Percentiles rank a stretch among this genome's conserved stretches.
phyloP scores from a whole-genome alignment of 2,888 invertebrate species.

The Caenorhabditis sp. region DNA sequence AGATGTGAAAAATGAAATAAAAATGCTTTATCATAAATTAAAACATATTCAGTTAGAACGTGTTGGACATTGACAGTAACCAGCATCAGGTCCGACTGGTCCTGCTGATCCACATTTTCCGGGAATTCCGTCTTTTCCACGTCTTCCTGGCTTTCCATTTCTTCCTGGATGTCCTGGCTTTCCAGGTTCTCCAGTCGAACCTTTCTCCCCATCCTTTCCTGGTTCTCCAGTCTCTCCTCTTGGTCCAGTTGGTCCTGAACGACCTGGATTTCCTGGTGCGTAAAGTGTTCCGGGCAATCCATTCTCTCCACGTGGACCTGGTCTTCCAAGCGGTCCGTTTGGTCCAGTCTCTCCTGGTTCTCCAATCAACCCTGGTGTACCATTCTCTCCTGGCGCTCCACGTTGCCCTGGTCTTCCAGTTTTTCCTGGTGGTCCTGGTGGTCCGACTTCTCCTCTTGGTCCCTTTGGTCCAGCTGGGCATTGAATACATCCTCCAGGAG shows the following conservation, averaged over 20 bases:
- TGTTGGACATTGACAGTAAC: constrained; percentile 40
- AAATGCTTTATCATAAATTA: background rate
- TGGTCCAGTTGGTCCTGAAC: constrained; percentile 43
- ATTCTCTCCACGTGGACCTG: constrained; percentile 52
- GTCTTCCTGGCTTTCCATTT: constrained; percentile 48
- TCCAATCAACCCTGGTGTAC: constrained; percentile 43
- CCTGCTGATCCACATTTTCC: constrained; percentile 46
- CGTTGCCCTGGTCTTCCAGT: constrained; percentile 49
- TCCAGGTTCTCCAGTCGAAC: constrained; percentile 41
- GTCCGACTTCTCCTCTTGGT: constrained; percentile 41
- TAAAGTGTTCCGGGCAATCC: constrained; percentile 43
- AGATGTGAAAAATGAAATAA: too few relatives aligned
- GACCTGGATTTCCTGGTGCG: constrained; percentile 37
- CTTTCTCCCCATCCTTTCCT: constrained; percentile 42
- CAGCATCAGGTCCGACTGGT: constrained; percentile 47
- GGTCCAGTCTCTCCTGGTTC: constrained; percentile 47
- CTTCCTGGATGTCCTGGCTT: constrained; percentile 51
- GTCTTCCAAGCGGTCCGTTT: constrained; percentile 50
- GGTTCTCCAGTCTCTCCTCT: constrained; percentile 42
- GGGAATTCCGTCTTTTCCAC: constrained; percentile 52
- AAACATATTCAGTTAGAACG: constrained; percentile 20
- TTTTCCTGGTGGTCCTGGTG: constrained; percentile 48
- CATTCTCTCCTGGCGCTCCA: constrained; percentile 40
- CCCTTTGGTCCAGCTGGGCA: constrained; percentile 45
- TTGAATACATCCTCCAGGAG: constrained; percentile 54